Percentiles rank a stretch among this genome's conserved stretches.
Evolutionary conservation across 2,888 invertebrate genomes (phyloP).

Genomic region (Troides helena): DNA sequence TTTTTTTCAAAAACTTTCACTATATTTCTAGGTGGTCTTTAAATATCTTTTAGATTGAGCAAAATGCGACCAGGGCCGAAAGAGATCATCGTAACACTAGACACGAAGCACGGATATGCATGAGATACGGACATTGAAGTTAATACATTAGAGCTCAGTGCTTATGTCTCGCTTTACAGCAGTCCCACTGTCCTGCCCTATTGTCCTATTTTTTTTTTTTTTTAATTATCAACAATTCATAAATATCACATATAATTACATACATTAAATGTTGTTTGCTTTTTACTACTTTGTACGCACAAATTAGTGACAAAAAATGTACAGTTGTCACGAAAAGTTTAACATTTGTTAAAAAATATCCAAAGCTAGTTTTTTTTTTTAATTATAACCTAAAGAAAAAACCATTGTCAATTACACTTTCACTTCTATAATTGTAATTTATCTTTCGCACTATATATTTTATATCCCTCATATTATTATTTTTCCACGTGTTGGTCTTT

Average conservation of each 20-base stretch:
- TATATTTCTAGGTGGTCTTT: slow-evolving; percentile 62
- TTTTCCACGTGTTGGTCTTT: slow-evolving; percentile 36
- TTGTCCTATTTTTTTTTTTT: slow-evolving; percentile 21
- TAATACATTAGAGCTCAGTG: slow-evolving; percentile 35
- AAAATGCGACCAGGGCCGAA: slow-evolving; percentile 79
- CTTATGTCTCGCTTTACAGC: slow-evolving; percentile 37
- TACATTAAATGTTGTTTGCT: slow-evolving; percentile 7
- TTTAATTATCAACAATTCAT: slow-evolving; percentile 9
- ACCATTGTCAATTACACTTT: neutral
- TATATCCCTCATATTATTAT: slow-evolving; percentile 34
- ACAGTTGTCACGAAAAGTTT: slow-evolving; percentile 20
- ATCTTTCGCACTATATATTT: slow-evolving; percentile 8
- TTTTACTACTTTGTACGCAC: slow-evolving; percentile 17
- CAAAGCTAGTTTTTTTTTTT: neutral
- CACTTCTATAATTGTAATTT: neutral
- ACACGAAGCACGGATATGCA: slow-evolving; percentile 64
- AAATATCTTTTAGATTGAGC: slow-evolving; percentile 45
- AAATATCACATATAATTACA: neutral
- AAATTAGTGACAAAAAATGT: slow-evolving; percentile 27
- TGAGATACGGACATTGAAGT: slow-evolving; percentile 39
- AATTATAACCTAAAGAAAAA: too few species aligned
- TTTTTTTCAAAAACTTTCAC: slow-evolving; percentile 51
- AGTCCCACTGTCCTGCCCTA: slow-evolving; percentile 23
- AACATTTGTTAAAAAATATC: neutral
- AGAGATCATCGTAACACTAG: slow-evolving; percentile 67